Percentiles rank a stretch among this genome's conserved stretches.
These are phyloP conservation scores for Polylopha cassiicola DNA, from an alignment of 2,888 invertebrate species.

Conservation along the genomic window DNA sequence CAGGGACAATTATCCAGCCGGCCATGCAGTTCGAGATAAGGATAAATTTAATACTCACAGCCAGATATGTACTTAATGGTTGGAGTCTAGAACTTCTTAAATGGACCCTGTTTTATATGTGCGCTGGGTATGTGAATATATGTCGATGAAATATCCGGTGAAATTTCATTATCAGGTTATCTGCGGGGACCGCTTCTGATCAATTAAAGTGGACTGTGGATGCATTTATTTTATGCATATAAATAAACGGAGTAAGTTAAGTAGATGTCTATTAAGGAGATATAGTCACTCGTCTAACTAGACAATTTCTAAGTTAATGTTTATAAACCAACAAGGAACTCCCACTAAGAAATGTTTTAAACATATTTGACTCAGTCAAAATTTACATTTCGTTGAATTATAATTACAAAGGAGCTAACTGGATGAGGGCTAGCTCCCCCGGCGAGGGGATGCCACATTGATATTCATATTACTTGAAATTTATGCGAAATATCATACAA, in stretches of 20 bases:
- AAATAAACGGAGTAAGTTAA: no score
- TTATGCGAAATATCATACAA: conserved; percentile 32
- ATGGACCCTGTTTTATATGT: background rate
- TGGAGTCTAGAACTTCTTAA: conserved; percentile 2
- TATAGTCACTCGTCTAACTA: no score
- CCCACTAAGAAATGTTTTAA: conserved; percentile 6
- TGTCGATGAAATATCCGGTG: no score
- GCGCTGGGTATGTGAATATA: no score
- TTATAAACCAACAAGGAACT: no score
- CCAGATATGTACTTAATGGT: conserved; percentile 2
- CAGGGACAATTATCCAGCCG: conserved; percentile 8
- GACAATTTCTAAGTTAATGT: no score
- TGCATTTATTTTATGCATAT: no score
- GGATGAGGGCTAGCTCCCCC: conserved; percentile 33
- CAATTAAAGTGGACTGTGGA: no score
- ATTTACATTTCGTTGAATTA: conserved; percentile 47
- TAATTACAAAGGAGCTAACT: conserved; percentile 41
- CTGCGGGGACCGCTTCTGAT: no score
- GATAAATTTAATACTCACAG: conserved; percentile 10
- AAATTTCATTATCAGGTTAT: no score
- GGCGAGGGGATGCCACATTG: conserved; percentile 33
- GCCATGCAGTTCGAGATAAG: conserved; percentile 12
- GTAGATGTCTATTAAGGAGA: no score
- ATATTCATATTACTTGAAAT: conserved; percentile 41
- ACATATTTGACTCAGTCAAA: conserved; percentile 32